Conservation (phyloP, 1,140 invertebrate genomes). For the Diprion similis region DNA sequence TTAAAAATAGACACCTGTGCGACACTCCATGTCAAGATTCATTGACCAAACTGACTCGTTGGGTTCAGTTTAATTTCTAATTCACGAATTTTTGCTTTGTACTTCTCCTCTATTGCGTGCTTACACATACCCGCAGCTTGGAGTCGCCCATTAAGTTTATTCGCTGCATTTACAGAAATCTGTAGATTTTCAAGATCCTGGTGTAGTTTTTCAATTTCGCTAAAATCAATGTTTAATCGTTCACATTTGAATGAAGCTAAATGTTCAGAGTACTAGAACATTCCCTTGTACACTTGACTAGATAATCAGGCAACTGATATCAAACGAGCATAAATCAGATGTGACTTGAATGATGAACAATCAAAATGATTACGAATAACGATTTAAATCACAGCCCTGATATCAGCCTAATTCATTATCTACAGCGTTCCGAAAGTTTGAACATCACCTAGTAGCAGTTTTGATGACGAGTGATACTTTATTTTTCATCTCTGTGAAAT, state of each 20-base stretch:
- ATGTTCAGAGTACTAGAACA: constrained; percentile 15
- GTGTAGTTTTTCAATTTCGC: constrained; percentile 45
- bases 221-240: constrained; percentile 30
- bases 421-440: constrained; percentile 18
- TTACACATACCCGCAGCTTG: constrained; percentile 40
- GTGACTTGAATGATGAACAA: too few relatives aligned
- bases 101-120: constrained; percentile 37
- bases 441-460: constrained; percentile 15
- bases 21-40: not conserved
- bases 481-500: constrained; percentile 30
- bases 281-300: too few relatives aligned
- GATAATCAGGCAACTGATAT: too few relatives aligned
- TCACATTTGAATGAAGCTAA: constrained; percentile 12
- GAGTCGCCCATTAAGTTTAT: constrained; percentile 45
- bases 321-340: too few relatives aligned
- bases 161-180: constrained; percentile 36
- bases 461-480: constrained; percentile 27
- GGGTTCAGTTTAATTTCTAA: constrained; percentile 31
- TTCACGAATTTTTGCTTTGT: constrained; percentile 34
- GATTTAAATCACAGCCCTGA: too few relatives aligned
- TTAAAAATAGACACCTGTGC: not conserved
- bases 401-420: constrained; percentile 22
- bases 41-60: constrained; percentile 1
- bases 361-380: too few relatives aligned
- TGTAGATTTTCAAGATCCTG: constrained; percentile 45